Conservation (phyloP, 2,797 vertebrate species). For the Lacerta agilis region DNA sequence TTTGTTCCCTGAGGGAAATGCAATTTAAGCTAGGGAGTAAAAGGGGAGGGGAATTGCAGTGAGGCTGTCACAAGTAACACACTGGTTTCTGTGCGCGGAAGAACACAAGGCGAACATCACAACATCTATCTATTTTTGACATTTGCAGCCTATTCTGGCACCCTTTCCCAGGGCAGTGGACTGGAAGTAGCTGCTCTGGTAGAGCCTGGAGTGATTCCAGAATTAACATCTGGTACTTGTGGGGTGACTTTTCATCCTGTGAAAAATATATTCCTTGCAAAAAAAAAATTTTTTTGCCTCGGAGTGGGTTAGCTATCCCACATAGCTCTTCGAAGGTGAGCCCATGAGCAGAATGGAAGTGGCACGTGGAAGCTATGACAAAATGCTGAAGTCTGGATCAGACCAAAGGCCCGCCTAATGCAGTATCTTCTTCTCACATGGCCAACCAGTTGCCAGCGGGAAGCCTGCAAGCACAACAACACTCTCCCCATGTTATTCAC, state of each 20-base stretch:
- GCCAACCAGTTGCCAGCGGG: too few species aligned
- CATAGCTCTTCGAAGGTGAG: not conserved
- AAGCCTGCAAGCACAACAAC: too few species aligned
- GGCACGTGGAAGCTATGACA: not conserved
- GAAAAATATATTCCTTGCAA: not conserved
- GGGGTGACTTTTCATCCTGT: not conserved
- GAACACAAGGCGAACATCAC: not conserved
- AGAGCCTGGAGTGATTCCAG: not conserved
- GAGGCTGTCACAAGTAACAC: not conserved
- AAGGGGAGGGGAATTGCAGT: not conserved
- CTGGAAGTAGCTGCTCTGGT: not conserved
- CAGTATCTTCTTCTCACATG: not conserved
- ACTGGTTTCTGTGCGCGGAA: slow-evolving; percentile 9
- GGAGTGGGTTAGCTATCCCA: not conserved
- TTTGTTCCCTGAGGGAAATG: not conserved
- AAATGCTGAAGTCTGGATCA: not conserved
- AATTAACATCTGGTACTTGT: not conserved
- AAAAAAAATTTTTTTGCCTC: not conserved
- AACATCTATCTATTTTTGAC: not conserved
- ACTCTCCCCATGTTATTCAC: too few species aligned
- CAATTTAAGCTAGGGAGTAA: not conserved
- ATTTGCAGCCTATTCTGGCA: not conserved
- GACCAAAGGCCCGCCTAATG: not conserved
- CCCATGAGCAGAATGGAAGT: not conserved
- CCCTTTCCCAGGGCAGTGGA: not conserved